Evolutionary conservation across 2,113 vertebrate species (phyloP), one percentile per base, ranked within the genome.

Genomic region (Bothrops jararaca): DNA sequence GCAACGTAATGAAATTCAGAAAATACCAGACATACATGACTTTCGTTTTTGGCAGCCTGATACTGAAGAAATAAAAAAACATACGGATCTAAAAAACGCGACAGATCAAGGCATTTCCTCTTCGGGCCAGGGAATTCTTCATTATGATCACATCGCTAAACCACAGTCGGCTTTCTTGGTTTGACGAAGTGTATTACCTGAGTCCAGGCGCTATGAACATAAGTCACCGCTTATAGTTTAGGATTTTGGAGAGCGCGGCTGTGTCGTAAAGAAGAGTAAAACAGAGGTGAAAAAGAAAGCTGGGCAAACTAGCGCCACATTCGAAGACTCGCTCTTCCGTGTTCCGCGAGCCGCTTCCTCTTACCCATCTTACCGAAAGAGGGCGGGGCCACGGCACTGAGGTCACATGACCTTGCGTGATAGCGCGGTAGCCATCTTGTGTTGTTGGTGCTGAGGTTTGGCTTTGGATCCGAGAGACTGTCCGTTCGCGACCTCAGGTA

Each of bases 391-490:
- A 96, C 95, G 54, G 54, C 42, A 57, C 0, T 52, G 0, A 0
- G 0, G 94, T 98, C 97, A 98, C 95, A 96, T 96, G 97, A 97
- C 96, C 94, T 93, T 97, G 97, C 98, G 97, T 97, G 96, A 95
- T 95, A 95, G 97, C 97, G 97, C 97, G 95, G 96, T 97, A 97
- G 97, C 97, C 97, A 98, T 98, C 97, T 98, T 98, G 97, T 98
- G 98, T 98, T 98, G 97, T 98, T 97, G 97, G 96, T 97, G 97
- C 96, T 97, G 97, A 97, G 96, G 96, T 96, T 96, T 96, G 96
- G 97, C 96, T 97, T 97, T 96, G 97, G 96, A 96, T 95, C 94
- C 95, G 97, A 96, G 97, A 97, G 97, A 95, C 95, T 97, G 95
- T 95, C 93, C 92, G 97, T 97, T 94, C 95, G 95, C 96, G 97